These are phyloP conservation scores for Brachypalpus laphriformis DNA, from an alignment of 2,888 invertebrate species.

Conservation along the genomic window DNA sequence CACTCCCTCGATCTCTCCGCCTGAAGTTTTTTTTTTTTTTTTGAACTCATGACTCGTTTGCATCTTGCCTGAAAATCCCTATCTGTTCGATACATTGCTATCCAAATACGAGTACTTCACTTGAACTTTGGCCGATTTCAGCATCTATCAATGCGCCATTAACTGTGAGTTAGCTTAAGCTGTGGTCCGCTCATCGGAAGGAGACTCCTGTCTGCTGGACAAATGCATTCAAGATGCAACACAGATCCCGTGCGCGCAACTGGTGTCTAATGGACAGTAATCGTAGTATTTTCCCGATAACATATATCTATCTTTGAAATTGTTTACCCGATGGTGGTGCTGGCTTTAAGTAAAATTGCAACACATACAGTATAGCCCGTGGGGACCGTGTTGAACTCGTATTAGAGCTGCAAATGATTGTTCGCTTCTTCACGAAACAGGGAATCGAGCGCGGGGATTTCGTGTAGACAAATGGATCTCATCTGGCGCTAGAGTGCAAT, in stretches of 20 bases:
- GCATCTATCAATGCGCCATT: slow-evolving; percentile 66
- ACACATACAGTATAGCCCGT: background rate
- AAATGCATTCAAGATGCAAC: slow-evolving; percentile 59
- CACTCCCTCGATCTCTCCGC: background rate
- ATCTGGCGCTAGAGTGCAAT: slow-evolving; percentile 62
- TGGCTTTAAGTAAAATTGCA: slow-evolving; percentile 13
- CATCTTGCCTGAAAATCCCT: slow-evolving; percentile 12
- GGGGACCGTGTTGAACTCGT: slow-evolving; percentile 9
- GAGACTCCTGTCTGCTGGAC: slow-evolving; percentile 19
- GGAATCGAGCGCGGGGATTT: background rate
- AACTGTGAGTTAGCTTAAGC: slow-evolving; percentile 54
- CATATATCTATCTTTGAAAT: slow-evolving; percentile 27
- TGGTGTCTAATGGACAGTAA: slow-evolving; percentile 62
- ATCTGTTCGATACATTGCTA: slow-evolving; percentile 21
- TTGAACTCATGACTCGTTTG: background rate
- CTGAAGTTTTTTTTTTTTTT: background rate
- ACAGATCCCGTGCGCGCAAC: slow-evolving; percentile 43
- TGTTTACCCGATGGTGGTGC: slow-evolving; percentile 7
- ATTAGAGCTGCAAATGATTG: slow-evolving; percentile 24
- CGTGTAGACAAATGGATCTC: slow-evolving; percentile 29
- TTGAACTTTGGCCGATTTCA: slow-evolving; percentile 70
- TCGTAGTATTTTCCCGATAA: slow-evolving; percentile 45
- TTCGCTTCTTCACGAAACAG: slow-evolving; percentile 1
- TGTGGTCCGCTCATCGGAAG: slow-evolving; percentile 18
- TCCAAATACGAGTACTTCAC: slow-evolving; percentile 54